Base-by-base conservation (phyloP, 2,797 vertebrate genomes). In the Carduelis carduelis region DNA sequence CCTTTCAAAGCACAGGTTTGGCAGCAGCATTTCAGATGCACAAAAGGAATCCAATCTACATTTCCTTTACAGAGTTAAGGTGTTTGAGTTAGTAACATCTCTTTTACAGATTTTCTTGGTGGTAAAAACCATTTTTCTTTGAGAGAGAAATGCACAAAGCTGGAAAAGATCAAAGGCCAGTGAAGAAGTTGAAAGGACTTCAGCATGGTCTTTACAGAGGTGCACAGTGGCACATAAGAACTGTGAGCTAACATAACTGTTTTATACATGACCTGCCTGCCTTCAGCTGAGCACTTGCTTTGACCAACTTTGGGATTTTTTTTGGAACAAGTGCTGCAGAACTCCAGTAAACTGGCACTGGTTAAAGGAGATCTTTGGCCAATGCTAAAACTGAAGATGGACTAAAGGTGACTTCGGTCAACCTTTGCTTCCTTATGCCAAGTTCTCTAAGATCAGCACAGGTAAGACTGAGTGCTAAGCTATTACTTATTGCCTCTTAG, bases 361-460 rank as follows among this genome's bases (percentile, higher is more conserved):
- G 37, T 52, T 88, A 72, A 93, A 74, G 37, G 56, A 91, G 66
- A 88, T 83, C 89, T 93, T 86, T 86, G 68, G 46, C 61, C 76
- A 88, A 1, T 9, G 13, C 59, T 2, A 3, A 89, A 69, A 59
- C 0, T 76, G 69, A 88, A 89, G 49, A 83, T 2, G 3, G 61
- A 66, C 55, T 94, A 92, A 93, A 93, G 55, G 44, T 79, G 76
- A 37, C 30, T 78, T 81, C 2, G 6, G 55, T 83, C 92, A 96
- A 86, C 55, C 32, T 88, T 88, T 88, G 76, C 59, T 75, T 86
- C 57, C 76, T 85, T 86, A 66, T 61, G 57, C 75, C 2, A 2
- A 85, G 60, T 39, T 83, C 39, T 28, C 23, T 1, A 2, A 87
- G 83, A 66, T 80, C 55, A 81, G 84, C 47, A 66, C 55, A 74